These are phyloP conservation scores for Nasonia longicornis DNA, from an alignment of 1,140 invertebrate species.

Conservation along the genomic window DNA sequence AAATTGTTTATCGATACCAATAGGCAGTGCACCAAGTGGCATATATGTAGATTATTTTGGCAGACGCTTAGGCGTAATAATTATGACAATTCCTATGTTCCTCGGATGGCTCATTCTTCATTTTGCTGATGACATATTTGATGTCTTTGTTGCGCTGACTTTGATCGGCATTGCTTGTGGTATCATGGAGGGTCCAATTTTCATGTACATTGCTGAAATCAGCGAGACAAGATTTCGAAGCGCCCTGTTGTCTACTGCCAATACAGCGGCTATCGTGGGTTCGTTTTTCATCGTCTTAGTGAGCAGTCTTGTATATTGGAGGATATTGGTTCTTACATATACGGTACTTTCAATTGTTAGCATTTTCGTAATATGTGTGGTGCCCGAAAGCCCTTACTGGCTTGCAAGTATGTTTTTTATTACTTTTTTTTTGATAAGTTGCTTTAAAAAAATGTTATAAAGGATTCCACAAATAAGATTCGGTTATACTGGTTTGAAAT, in stretches of 20 bases:
- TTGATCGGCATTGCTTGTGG: background rate
- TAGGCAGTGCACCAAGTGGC: background rate
- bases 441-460: too few species aligned
- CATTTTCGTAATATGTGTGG: background rate
- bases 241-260: background rate
- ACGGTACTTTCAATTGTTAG: background rate
- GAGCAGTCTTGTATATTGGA: background rate
- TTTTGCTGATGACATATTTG: too few species aligned
- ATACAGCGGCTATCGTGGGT: background rate
- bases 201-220: background rate
- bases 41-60: background rate
- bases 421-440: too few species aligned
- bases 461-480: too few species aligned
- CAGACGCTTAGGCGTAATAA: background rate
- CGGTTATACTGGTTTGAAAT: too few species aligned
- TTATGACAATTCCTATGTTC: too few species aligned
- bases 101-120: too few species aligned
- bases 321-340: background rate
- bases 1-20: background rate
- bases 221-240: background rate
- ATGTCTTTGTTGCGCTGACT: background rate
- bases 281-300: background rate
- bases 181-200: background rate
- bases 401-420: background rate
- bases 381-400: conserved; percentile 13